phyloP scores from a whole-genome alignment of 2,797 vertebrate species.

The Acipenser ruthenus region DNA sequence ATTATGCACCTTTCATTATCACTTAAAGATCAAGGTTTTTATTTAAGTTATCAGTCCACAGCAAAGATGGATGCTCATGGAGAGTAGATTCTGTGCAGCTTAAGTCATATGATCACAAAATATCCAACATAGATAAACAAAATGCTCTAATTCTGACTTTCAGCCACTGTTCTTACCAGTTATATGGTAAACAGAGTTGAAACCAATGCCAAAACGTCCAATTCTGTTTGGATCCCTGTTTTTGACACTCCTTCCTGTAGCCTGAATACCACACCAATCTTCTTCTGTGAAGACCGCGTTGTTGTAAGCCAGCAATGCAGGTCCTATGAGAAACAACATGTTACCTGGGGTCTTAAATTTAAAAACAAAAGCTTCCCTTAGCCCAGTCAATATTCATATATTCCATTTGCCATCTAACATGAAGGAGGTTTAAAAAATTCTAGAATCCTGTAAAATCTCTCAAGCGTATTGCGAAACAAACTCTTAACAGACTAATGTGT shows the following conservation, averaged over 20 bases:
- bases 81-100: too few species aligned
- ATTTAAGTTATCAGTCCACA: not conserved
- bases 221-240: slow-evolving; percentile 34
- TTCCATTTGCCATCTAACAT: too few species aligned
- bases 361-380: slow-evolving; percentile 21
- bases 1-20: too few species aligned
- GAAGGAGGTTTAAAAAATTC: too few species aligned
- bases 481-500: too few species aligned
- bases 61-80: too few species aligned
- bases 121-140: too few species aligned
- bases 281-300: slow-evolving; percentile 31
- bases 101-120: not conserved
- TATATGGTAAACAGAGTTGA: slow-evolving; percentile 49
- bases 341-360: slow-evolving; percentile 20
- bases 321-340: slow-evolving; percentile 24
- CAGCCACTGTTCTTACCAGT: slow-evolving; percentile 28
- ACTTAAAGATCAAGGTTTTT: slow-evolving; percentile 34
- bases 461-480: not conserved
- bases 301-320: slow-evolving; percentile 46
- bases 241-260: slow-evolving; percentile 39
- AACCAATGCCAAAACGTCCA: slow-evolving; percentile 43
- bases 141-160: not conserved
- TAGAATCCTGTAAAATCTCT: too few species aligned
- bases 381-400: slow-evolving; percentile 1
- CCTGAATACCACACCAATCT: slow-evolving; percentile 43